phyloP scores from a whole-genome alignment of 2,797 vertebrate genomes.

The Tachyglossus aculeatus region DNA sequence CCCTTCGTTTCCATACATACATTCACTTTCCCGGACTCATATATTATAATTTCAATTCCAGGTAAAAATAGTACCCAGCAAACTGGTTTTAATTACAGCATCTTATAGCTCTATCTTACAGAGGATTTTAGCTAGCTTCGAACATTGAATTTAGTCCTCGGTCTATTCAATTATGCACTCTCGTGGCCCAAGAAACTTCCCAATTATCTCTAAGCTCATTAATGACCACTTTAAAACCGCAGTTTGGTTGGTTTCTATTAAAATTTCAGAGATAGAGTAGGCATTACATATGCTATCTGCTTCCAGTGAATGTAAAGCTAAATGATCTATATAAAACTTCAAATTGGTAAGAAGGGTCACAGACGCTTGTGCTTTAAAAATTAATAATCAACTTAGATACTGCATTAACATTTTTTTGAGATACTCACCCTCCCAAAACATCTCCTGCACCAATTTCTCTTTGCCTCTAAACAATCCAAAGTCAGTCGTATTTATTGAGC shows the following conservation, averaged over 20 bases:
- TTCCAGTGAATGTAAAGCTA: slow-evolving; percentile 28
- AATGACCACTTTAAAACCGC: slow-evolving; percentile 62
- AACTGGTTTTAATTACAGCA: slow-evolving; percentile 63
- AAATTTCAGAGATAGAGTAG: slow-evolving; percentile 39
- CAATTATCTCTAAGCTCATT: slow-evolving; percentile 70
- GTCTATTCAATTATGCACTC: slow-evolving; percentile 69
- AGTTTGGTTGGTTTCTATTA: slow-evolving; percentile 49
- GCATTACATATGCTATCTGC: slow-evolving; percentile 20
- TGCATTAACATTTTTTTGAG: slow-evolving; percentile 1
- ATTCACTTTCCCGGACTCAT: slow-evolving; percentile 33
- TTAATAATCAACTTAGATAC: slow-evolving; percentile 16
- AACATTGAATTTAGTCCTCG: slow-evolving; percentile 72
- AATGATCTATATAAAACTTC: slow-evolving; percentile 26
- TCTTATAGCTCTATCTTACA: too few species aligned
- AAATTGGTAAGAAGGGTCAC: slow-evolving; percentile 15
- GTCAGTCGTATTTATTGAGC: too few species aligned
- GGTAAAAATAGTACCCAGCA: slow-evolving; percentile 58
- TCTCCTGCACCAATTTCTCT: neutral
- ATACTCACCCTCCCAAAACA: slow-evolving; percentile 12
- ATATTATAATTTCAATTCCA: slow-evolving; percentile 53
- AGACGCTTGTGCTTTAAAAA: slow-evolving; percentile 25
- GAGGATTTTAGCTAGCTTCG: slow-evolving; percentile 65
- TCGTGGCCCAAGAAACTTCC: slow-evolving; percentile 65
- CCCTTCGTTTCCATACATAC: neutral
- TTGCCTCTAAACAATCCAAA: neutral